phyloP scores from a whole-genome alignment of 2,888 invertebrate genomes.

The Saturnia pavonia region DNA sequence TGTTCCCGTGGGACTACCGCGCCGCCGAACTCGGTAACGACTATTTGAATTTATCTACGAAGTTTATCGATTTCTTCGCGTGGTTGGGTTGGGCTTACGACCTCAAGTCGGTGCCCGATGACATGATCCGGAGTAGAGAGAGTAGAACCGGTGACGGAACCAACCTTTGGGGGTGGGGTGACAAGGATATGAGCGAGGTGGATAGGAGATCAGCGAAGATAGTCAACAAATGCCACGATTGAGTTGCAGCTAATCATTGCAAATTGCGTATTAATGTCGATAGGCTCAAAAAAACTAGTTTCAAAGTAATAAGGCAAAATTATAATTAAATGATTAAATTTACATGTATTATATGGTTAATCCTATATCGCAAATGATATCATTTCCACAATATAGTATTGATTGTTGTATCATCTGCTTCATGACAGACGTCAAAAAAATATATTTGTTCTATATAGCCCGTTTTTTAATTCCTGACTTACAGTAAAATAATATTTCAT shows the following conservation, averaged over 20 bases:
- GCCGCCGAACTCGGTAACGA: constrained; percentile 47
- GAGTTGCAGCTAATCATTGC: background rate
- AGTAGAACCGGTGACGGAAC: constrained; percentile 31
- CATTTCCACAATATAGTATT: too few species aligned
- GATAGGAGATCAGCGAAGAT: constrained; percentile 64
- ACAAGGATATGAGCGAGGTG: constrained; percentile 23
- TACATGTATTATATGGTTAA: too few species aligned
- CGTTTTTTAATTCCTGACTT: too few species aligned
- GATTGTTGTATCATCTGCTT: too few species aligned
- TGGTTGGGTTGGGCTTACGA: constrained; percentile 43
- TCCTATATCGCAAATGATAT: too few species aligned
- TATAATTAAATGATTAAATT: too few species aligned
- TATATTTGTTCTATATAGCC: too few species aligned
- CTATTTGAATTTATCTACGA: constrained; percentile 36
- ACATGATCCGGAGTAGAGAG: constrained; percentile 23
- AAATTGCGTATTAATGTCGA: background rate
- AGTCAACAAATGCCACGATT: background rate
- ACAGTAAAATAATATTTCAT: too few species aligned
- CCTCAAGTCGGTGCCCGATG: constrained; percentile 31
- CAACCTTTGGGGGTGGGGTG: constrained; percentile 26
- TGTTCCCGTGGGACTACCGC: constrained; percentile 51
- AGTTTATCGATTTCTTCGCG: constrained; percentile 41
- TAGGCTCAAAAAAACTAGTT: too few species aligned
- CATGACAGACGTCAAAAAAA: too few species aligned
- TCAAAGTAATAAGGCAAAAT: too few species aligned